Conservation (phyloP, 2,113 vertebrate species). For the Pitta sordida region DNA sequence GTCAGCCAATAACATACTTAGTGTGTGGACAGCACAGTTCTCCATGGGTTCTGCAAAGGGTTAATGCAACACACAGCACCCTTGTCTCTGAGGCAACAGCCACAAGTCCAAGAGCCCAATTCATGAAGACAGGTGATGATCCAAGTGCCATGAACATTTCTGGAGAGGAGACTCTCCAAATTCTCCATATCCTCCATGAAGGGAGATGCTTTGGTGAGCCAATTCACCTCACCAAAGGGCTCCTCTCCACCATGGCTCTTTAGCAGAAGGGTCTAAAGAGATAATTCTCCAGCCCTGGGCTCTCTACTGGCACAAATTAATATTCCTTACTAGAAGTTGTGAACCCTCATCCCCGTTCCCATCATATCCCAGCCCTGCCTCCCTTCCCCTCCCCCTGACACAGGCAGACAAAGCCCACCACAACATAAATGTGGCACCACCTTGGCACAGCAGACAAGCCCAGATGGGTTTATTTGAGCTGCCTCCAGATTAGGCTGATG, state of each 20-base stretch:
- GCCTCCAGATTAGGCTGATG: background rate
- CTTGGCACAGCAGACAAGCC: background rate
- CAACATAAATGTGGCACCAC: fast-evolving
- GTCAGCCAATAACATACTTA: background rate
- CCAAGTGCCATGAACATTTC: background rate
- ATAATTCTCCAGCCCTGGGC: background rate
- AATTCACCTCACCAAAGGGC: background rate
- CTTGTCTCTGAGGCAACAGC: background rate
- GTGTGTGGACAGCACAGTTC: background rate
- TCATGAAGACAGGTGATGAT: background rate
- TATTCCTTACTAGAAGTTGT: background rate
- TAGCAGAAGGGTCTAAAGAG: background rate
- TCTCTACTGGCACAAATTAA: background rate
- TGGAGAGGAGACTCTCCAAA: background rate
- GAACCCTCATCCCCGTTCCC: background rate
- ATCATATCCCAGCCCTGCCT: background rate
- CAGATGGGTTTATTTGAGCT: background rate
- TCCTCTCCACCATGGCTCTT: background rate
- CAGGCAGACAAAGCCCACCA: background rate
- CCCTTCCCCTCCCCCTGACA: background rate
- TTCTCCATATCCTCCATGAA: background rate
- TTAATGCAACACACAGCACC: background rate
- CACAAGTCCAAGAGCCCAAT: background rate
- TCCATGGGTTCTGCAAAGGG: background rate
- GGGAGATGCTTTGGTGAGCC: background rate